Evolutionary conservation across 2,797 vertebrate species (phyloP), one percentile per base, ranked within the genome.

Genomic region (Nyctalus aviator): DNA sequence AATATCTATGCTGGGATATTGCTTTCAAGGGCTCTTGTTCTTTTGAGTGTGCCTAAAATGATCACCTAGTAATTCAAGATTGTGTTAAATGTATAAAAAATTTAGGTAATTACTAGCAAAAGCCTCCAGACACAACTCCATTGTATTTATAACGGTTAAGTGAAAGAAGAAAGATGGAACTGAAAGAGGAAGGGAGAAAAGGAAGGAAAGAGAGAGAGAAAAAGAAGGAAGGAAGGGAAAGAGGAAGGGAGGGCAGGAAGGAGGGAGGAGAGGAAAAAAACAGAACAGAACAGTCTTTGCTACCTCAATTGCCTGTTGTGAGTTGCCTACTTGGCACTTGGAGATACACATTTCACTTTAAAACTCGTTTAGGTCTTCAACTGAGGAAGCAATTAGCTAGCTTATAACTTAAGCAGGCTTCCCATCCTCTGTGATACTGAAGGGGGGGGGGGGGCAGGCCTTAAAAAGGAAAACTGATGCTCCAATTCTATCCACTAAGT

Each of bases 1-100:
- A 98, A 98, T 98, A 98, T 96, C 98, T 98, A 98, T 97, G 98
- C 97, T 93, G 83, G 97, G 97, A 98, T 98, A 98, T 96, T 95
- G 97, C 97, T 98, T 98, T 98, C 97, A 97, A 98, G 98, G 96
- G 98, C 97, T 98, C 97, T 98, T 97, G 97, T 84, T 95, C 92
- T 94, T 97, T 78, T 94, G 98, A 98, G 97, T 96, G 98, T 96
- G 97, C 96, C 96, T 96, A 66, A 95, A 96, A 96, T 96, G 98
- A 98, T 98, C 97, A 96, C 94, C 97, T 91, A 94, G 96, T 97
- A 97, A 98, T 97, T 98, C 97, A 96, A 97, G 97, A 97, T 93
- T 96, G 97, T 96, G 97, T 98, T 98, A 97, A 98, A 98, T 97
- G 96, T 95, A 95, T 97, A 98, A 98, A 98, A 98, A 97, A 98